Conservation (phyloP, 2,888 invertebrate genomes). For the Hypercompe scribonia region DNA sequence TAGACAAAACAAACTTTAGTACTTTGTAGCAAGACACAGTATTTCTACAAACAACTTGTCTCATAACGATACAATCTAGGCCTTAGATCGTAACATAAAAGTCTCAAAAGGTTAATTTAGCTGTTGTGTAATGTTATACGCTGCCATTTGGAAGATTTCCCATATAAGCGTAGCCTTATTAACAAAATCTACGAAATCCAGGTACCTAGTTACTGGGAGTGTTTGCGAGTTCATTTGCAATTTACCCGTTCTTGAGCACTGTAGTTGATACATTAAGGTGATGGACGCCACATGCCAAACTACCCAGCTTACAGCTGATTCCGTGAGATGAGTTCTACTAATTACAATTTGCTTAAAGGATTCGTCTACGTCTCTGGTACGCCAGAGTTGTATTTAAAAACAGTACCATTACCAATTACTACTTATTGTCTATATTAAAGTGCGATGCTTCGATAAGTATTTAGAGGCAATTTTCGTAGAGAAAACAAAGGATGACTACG, state of each 20-base stretch:
- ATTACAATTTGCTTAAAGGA: slow-evolving; percentile 50
- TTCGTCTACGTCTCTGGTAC: slow-evolving; percentile 3
- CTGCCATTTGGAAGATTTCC: slow-evolving; percentile 39
- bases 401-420: not conserved
- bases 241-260: slow-evolving; percentile 52
- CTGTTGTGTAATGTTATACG: slow-evolving; percentile 33
- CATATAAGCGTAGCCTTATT: slow-evolving; percentile 47
- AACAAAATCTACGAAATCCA: slow-evolving; percentile 46
- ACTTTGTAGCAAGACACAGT: slow-evolving; percentile 17
- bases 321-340: slow-evolving; percentile 63
- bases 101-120: slow-evolving; percentile 34
- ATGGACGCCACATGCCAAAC: slow-evolving; percentile 51
- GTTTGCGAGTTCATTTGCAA: slow-evolving; percentile 60
- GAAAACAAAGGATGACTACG: not conserved
- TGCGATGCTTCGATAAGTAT: not conserved
- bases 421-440: too few species aligned
- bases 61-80: slow-evolving; percentile 26
- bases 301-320: slow-evolving; percentile 59
- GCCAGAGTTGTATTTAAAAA: not conserved
- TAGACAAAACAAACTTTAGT: slow-evolving; percentile 28
- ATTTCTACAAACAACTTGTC: slow-evolving; percentile 9
- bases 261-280: slow-evolving; percentile 53
- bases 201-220: slow-evolving; percentile 43
- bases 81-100: slow-evolving; percentile 20
- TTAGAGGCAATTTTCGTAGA: not conserved